phyloP scores from a whole-genome alignment of 2,113 vertebrate genomes.

The Etheostoma cragini region DNA sequence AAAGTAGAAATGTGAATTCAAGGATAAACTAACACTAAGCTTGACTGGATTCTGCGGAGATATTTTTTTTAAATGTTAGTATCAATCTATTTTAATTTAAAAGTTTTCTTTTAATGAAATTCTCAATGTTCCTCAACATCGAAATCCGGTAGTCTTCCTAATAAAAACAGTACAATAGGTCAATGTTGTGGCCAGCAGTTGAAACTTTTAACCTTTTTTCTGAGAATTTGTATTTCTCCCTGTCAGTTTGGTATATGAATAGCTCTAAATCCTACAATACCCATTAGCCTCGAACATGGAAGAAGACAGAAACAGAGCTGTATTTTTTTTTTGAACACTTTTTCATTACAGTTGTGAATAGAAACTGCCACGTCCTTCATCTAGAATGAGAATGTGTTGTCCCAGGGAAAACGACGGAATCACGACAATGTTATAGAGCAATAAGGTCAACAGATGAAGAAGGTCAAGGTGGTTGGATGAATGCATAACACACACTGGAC shows the following conservation, averaged over 20 bases:
- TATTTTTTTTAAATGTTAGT: neutral
- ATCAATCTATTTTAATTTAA: neutral
- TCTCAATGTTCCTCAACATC: neutral
- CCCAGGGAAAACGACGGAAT: neutral
- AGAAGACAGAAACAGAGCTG: neutral
- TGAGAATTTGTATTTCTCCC: neutral
- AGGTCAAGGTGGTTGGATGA: neutral
- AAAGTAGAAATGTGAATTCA: neutral
- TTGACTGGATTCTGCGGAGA: neutral
- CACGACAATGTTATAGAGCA: neutral
- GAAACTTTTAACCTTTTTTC: neutral
- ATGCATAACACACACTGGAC: neutral
- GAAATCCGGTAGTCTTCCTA: neutral
- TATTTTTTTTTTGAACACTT: neutral
- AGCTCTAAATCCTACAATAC: neutral
- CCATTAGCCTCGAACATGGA: slow-evolving; percentile 9
- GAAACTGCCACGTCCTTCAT: neutral
- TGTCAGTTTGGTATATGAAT: neutral
- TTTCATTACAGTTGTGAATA: neutral
- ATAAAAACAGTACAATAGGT: neutral
- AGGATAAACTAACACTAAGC: neutral
- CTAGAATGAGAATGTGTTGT: neutral
- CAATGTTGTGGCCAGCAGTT: neutral
- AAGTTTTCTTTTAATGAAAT: neutral
- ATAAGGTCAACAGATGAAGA: neutral